Percentiles rank a stretch among this genome's conserved stretches.
Conservation (phyloP, 1,140 invertebrate genomes). For the Drosophila melanogaster region Release_6_plus_ISO1_MT NT_033777.3:8701501-8702000, state of each 20-base stretch:
- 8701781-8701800: background rate
- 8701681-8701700: conserved; percentile 17
- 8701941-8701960: too few relatives aligned
- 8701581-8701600: conserved; percentile 45
- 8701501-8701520: conserved; percentile 72
- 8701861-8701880: too few relatives aligned
- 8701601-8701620: conserved; percentile 54
- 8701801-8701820: background rate
- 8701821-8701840: background rate
- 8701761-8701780: background rate
- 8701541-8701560: conserved; percentile 62
- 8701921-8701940: background rate
- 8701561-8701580: conserved; percentile 61
- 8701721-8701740: background rate
- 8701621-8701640: conserved; percentile 35
- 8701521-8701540: conserved; percentile 39
- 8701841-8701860: background rate
- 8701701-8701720: background rate
- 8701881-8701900: too few relatives aligned
- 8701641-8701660: conserved; percentile 32
- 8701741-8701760: background rate
- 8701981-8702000: conserved; percentile 5
- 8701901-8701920: background rate
- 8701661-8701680: conserved; percentile 6
- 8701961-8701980: background rate